phyloP scores from a whole-genome alignment of 2,888 invertebrate genomes.

The Caenorhabditis sinica region DNA sequence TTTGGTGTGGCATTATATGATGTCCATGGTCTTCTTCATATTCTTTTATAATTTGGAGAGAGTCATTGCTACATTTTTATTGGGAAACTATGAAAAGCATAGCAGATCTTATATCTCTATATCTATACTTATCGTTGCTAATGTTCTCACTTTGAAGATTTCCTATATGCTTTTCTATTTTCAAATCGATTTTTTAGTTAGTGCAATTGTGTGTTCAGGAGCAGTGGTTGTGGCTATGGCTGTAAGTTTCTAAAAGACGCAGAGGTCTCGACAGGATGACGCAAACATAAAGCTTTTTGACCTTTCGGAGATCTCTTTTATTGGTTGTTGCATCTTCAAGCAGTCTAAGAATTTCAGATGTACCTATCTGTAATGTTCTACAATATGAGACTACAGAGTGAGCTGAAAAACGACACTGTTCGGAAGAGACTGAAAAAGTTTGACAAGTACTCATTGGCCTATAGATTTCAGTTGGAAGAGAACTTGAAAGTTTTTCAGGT shows the following conservation, averaged over 20 bases:
- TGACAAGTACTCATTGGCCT: slow-evolving; percentile 43
- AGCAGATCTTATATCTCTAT: slow-evolving; percentile 40
- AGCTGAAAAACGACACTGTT: slow-evolving; percentile 28
- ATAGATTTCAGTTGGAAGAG: slow-evolving; percentile 53
- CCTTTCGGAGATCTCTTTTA: no score
- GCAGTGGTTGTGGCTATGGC: slow-evolving; percentile 39
- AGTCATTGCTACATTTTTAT: slow-evolving; percentile 34
- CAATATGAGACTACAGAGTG: slow-evolving; percentile 27
- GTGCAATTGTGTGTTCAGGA: slow-evolving; percentile 16
- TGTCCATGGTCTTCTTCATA: slow-evolving; percentile 50
- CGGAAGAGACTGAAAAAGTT: slow-evolving; percentile 27
- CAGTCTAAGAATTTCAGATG: slow-evolving; percentile 36
- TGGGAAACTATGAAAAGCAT: slow-evolving; percentile 52
- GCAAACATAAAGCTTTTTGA: no score
- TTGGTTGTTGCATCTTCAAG: no score
- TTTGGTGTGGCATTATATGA: slow-evolving; percentile 52
- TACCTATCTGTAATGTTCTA: slow-evolving; percentile 29
- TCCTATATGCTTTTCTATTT: slow-evolving; percentile 20
- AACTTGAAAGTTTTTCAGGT: slow-evolving; percentile 47
- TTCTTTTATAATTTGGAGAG: slow-evolving; percentile 52
- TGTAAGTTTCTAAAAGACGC: slow-evolving; percentile 17
- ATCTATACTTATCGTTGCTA: slow-evolving; percentile 9
- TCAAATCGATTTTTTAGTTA: slow-evolving; percentile 10
- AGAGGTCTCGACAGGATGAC: no score
- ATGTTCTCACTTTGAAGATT: slow-evolving; percentile 7